Evolutionary conservation across 2,113 vertebrate genomes (phyloP).

Genomic region (Equus quagga): DNA sequence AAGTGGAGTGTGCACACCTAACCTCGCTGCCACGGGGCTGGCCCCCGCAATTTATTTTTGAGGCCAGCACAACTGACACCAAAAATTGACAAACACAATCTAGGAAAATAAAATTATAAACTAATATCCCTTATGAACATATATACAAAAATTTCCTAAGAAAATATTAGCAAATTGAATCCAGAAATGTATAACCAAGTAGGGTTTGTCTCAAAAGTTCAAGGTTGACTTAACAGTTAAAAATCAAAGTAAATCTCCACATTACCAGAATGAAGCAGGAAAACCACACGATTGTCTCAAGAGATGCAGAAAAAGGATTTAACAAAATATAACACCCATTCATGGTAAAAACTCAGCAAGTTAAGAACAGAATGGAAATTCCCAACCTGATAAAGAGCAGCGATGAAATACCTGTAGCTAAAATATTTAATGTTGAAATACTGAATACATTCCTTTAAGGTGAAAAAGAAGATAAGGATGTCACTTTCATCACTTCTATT

Average conservation of each 20-base stretch:
- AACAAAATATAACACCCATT: not conserved
- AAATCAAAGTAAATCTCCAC: not conserved
- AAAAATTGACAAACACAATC: not conserved
- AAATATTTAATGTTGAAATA: constrained; percentile 7
- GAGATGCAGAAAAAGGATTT: not conserved
- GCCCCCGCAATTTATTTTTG: not conserved
- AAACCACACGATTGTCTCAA: not conserved
- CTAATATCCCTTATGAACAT: not conserved
- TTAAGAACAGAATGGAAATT: not conserved
- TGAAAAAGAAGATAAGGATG: not conserved
- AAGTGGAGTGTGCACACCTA: too few relatives aligned
- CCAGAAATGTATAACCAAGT: not conserved
- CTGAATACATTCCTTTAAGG: not conserved
- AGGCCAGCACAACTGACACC: not conserved
- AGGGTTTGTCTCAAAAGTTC: not conserved
- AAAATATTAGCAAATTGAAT: not conserved
- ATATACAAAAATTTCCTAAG: not conserved
- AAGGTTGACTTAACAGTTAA: not conserved
- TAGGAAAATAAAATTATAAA: not conserved
- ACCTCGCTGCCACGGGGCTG: too few relatives aligned
- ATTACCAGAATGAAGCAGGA: not conserved
- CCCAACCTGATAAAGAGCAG: not conserved
- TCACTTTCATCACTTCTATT: not conserved
- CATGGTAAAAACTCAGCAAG: not conserved
- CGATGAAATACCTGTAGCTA: not conserved